Evolutionary conservation across 1,140 invertebrate genomes (phyloP), one percentile per base, ranked within the genome.

Genomic region (Atta colombica): DNA sequence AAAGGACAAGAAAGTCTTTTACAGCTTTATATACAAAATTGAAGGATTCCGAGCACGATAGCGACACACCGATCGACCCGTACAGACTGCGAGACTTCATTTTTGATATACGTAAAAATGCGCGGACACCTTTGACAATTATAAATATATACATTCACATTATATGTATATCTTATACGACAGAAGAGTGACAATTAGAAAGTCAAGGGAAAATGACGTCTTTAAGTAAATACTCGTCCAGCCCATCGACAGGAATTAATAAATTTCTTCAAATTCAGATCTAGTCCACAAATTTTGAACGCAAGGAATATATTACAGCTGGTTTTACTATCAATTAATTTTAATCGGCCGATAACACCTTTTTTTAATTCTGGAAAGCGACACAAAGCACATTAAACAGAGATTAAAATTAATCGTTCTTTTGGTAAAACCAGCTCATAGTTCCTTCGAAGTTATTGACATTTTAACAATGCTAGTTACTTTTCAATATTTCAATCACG

Each of bases 81-180:
- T 61, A 74, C 61, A 63, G 21, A 74, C 16, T 86, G 58, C 61
- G 28, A 82, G n/a, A 60, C 16, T 69, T 28, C 49, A 61, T 45
- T 77, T 61, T 72, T 77, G n/a, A 66, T 45, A 53, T 53, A 85
- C 74, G 78, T 53, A 65, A 58, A 66, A 77, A 71, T 77, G 39
- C 63, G 74, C 75, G 60, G 45, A 77, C 45, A 85, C 65, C 78
- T 63, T 81, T 72, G 85, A 74, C 53, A 87, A 81, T 82, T 28
- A 66, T 69, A 74, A 45, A 61, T 84, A 84, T 75, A 84, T 75
- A 84, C 80, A 84, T 84, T 75, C 18, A 80, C 55, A 60, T 63
- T 84, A 88, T 77, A 66, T 85, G 49, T 3, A 85, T 74, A 88
- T 16, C 31, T 74, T 51, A 61, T 31, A 61, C 55, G 35, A 12